Percentiles rank a stretch among this genome's conserved stretches.
These are phyloP conservation scores for Calameuta idolon DNA, from an alignment of 2,888 invertebrate genomes.

Conservation along the genomic window DNA sequence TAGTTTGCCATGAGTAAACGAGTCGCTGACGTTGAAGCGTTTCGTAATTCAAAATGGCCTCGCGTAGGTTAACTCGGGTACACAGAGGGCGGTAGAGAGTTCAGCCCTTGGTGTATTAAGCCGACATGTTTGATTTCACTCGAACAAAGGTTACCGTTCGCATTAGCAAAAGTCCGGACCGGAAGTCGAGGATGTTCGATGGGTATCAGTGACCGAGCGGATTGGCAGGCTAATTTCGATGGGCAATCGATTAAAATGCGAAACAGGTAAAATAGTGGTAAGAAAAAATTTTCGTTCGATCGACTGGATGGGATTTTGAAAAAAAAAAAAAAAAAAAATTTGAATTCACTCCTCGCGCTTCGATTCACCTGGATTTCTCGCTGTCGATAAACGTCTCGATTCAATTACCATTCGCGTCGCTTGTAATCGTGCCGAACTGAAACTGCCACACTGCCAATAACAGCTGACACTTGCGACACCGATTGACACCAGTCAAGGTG, in stretches of 20 bases:
- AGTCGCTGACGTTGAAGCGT: neutral
- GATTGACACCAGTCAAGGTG: neutral
- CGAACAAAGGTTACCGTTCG: neutral
- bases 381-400: neutral
- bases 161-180: accelerated
- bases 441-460: neutral
- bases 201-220: neutral
- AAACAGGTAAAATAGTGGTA: neutral
- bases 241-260: accelerated
- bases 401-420: neutral
- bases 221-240: neutral
- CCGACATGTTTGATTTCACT: neutral
- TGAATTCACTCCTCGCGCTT: neutral
- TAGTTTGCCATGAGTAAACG: neutral
- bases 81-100: neutral
- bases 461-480: neutral
- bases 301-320: neutral
- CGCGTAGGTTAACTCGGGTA: neutral
- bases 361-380: neutral
- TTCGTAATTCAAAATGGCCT: neutral
- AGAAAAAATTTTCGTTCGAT: neutral
- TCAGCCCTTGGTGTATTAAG: neutral
- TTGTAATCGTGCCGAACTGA: neutral
- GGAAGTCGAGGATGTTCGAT: neutral
- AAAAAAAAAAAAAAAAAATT: neutral